Conservation (phyloP, 2,888 invertebrate genomes). For the Allolobophora icterica region DNA sequence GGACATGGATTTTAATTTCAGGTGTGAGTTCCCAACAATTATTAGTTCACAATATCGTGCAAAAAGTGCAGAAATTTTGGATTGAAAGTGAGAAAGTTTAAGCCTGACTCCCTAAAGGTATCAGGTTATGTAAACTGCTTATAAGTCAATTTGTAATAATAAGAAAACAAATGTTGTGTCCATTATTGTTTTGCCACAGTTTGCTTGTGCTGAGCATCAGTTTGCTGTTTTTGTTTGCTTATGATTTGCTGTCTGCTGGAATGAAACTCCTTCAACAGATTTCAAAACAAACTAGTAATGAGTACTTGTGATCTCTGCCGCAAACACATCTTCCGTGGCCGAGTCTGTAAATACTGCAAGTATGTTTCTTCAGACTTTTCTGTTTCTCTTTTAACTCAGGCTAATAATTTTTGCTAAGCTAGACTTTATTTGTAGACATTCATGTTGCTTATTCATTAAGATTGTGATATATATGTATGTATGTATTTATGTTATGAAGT, state of each 20-base stretch:
- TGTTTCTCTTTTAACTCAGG: background rate
- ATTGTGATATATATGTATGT: background rate
- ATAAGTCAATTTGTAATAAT: background rate
- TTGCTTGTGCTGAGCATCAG: background rate
- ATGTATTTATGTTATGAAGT: too few relatives aligned
- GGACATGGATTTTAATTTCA: too few relatives aligned
- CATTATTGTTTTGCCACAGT: background rate
- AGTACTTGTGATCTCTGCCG: conserved; percentile 61
- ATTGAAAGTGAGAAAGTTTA: background rate
- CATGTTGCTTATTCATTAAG: background rate
- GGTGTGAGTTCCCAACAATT: background rate
- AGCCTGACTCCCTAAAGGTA: background rate
- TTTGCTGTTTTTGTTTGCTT: background rate
- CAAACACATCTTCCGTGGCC: conserved; percentile 52
- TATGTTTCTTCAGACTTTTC: conserved; percentile 40
- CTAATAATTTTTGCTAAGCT: background rate
- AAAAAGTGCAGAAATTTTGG: background rate
- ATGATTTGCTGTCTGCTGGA: conserved; percentile 1
- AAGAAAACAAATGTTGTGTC: too few relatives aligned
- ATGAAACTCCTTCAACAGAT: conserved; percentile 49
- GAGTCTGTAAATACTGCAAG: conserved; percentile 52
- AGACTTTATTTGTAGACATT: background rate
- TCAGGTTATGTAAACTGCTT: background rate
- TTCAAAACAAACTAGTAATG: conserved; percentile 54
- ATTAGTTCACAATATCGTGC: background rate